Percentiles rank a stretch among this genome's conserved stretches.
Conservation (phyloP, 2,113 vertebrate genomes). For the Dasyornis broadbenti region DNA sequence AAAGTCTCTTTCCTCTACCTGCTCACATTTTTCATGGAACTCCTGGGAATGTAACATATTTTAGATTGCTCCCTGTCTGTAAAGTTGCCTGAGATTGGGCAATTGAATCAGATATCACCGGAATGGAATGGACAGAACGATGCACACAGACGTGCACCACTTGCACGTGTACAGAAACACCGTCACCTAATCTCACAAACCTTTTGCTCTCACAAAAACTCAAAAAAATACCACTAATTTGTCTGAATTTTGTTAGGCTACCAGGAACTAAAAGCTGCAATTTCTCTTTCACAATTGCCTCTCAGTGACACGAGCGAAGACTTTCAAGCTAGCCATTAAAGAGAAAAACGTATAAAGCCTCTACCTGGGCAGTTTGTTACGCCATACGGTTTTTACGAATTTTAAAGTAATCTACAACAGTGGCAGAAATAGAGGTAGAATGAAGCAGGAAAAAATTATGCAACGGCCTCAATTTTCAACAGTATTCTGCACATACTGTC, state of each 20-base stretch:
- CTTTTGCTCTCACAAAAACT: neutral
- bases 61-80: neutral
- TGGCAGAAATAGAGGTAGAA: neutral
- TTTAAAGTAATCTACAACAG: neutral
- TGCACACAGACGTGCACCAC: neutral
- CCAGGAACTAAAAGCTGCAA: slow-evolving; percentile 4
- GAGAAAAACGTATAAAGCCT: slow-evolving; percentile 13
- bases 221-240: neutral
- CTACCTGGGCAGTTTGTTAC: neutral
- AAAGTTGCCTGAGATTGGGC: neutral
- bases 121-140: neutral
- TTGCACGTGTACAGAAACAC: neutral
- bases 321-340: slow-evolving; percentile 34
- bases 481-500: neutral
- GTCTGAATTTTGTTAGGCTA: neutral
- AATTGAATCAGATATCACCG: neutral
- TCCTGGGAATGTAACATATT: neutral
- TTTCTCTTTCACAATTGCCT: slow-evolving; percentile 36
- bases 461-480: neutral
- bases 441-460: neutral
- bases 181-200: neutral
- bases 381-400: neutral
- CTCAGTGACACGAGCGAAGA: slow-evolving; percentile 30
- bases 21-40: neutral
- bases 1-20: neutral